Conservation (phyloP, 92 coral and sea anemone species). For the Siderastrea radians region DNA sequence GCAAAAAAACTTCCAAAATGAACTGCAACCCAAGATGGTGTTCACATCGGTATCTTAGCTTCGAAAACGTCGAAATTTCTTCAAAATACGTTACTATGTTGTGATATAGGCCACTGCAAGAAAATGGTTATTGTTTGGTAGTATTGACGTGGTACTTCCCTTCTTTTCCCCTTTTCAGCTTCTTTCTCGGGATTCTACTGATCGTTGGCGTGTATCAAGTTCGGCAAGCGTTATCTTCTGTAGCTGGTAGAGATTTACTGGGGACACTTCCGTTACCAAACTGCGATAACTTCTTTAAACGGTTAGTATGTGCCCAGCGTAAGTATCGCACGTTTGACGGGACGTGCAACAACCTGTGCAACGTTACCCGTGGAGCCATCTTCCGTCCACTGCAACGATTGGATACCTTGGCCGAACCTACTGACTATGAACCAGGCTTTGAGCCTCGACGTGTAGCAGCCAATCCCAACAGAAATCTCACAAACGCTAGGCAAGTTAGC, state of each 20-base stretch:
- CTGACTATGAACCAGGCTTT: neutral
- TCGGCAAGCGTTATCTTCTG: neutral
- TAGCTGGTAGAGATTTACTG: neutral
- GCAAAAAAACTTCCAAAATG: too few species aligned
- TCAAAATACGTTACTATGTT: too few species aligned
- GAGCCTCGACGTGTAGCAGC: neutral
- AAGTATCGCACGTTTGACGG: constrained; percentile 53
- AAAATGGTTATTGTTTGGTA: too few species aligned
- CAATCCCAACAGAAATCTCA: neutral
- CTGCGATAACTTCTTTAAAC: neutral
- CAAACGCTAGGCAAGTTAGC: constrained; percentile 31
- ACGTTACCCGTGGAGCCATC: constrained; percentile 13
- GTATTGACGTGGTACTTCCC: neutral
- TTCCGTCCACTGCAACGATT: neutral
- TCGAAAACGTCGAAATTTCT: too few species aligned
- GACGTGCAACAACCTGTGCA: constrained; percentile 48
- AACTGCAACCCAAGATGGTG: too few species aligned
- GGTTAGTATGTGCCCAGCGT: neutral
- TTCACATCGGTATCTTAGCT: too few species aligned
- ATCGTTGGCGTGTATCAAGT: neutral
- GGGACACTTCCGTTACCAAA: neutral
- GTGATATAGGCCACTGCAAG: too few species aligned
- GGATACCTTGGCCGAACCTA: neutral
- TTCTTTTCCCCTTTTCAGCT: neutral
- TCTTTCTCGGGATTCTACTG: constrained; percentile 7